These are phyloP conservation scores for Dicentrarchus labrax DNA, from an alignment of 2,113 vertebrate species.

Conservation along the genomic window DNA sequence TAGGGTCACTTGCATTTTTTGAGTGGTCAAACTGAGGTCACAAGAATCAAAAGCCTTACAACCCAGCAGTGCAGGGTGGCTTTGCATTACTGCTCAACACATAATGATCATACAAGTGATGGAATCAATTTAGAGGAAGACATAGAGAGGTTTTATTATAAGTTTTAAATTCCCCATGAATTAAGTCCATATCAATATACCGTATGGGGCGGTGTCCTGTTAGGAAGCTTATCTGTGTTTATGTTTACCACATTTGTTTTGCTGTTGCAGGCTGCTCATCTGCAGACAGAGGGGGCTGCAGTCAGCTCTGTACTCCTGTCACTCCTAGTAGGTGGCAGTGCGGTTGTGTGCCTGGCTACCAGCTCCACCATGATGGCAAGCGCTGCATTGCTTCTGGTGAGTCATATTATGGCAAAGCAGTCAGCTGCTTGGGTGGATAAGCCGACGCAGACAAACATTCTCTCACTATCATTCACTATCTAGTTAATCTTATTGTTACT, in stretches of 20 bases:
- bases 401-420: conserved; percentile 52
- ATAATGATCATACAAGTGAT: background rate
- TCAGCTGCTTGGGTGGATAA: conserved; percentile 13
- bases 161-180: too few species aligned
- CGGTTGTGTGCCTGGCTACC: conserved; percentile 90
- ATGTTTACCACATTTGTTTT: background rate
- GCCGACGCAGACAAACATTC: conserved; percentile 17
- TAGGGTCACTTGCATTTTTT: too few species aligned
- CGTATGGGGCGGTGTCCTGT: background rate
- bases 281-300: conserved; percentile 92
- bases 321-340: conserved; percentile 88
- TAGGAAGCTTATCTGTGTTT: background rate
- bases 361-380: conserved; percentile 87
- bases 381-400: conserved; percentile 88
- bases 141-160: too few species aligned
- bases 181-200: background rate
- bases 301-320: conserved; percentile 88
- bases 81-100: background rate
- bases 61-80: background rate
- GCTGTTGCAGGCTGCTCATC: conserved; percentile 89
- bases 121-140: background rate
- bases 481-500: background rate
- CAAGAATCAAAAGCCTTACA: background rate
- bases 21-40: background rate
- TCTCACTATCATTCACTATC: background rate